Base-by-base conservation (phyloP, 1,140 invertebrate species). In the Zaprionus davidi region DNA sequence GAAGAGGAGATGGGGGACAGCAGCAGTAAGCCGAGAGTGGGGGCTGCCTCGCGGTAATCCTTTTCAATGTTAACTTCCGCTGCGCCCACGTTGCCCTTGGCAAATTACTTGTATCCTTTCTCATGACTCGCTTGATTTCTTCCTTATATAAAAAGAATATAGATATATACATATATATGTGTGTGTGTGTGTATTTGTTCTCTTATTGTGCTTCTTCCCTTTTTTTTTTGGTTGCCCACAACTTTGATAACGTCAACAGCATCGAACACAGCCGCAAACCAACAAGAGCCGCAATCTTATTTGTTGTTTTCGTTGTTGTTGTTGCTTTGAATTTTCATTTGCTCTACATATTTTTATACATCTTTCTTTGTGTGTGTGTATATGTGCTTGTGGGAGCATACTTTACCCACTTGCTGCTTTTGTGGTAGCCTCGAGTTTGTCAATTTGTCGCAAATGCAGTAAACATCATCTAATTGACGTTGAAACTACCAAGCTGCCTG, bases 161-260 rank as follows among this genome's bases (percentile, higher is more conserved):
- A 49, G 11, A 53, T 71, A 34, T 63, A 20, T 20, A 28, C 58
- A 20, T 20, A 28, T 69, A n/a, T n/a, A 1, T 34, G 3, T 62
- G 5, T 13, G 6, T 38, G 1, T 65, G 56, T 20, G 36, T 65
- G 58, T 46, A 24, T 12, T 57, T 56, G 41, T 63, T 44, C 28
- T n/a, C 28, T 63, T 71, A 57, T 26, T 76, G 69, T 70, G 49
- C 51, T 24, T 58, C 75, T 64, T 46, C 72, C 60, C 46, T 20
- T 62, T 44, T 20, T 64, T 11, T 17, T 46, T 53, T 26, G 53
- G 53, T 51, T 73, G 51, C 13, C 74, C 84, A 76, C 84, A 87
- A 88, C 78, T 87, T 90, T 87, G 84, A 87, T 87, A 87, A 88
- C 85, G 84, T 88, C 84, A 87, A 88, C 84, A 76, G 78, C 83